Evolutionary conservation across 2,888 invertebrate genomes (phyloP).

Genomic region (Sesia bembeciformis): DNA sequence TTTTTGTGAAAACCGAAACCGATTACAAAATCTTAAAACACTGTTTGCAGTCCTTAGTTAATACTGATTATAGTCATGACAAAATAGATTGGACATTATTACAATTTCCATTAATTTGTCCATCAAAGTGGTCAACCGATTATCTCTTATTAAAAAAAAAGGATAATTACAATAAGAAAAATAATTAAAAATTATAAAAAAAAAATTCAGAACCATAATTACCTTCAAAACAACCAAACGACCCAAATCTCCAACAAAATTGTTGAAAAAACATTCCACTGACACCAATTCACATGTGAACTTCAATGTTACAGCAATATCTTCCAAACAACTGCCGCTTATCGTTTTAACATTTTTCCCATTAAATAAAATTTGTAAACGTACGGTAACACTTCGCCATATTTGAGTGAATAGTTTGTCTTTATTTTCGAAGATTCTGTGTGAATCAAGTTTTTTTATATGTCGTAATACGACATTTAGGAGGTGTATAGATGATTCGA

Average conservation of each 20-base stretch:
- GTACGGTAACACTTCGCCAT: constrained; percentile 39
- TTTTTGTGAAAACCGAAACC: too few relatives aligned
- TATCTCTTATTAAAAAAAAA: too few relatives aligned
- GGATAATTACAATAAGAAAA: too few relatives aligned
- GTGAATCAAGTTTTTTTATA: constrained; percentile 50
- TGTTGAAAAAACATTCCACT: constrained; percentile 36
- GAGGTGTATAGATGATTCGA: constrained; percentile 46
- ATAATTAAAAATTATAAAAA: neutral
- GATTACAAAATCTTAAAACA: too few relatives aligned
- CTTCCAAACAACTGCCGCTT: constrained; percentile 30
- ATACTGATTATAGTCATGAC: too few relatives aligned
- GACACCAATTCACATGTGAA: constrained; percentile 48
- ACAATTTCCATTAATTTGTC: too few relatives aligned
- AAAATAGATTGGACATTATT: too few relatives aligned
- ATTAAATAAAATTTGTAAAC: constrained; percentile 25
- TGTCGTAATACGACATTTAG: constrained; percentile 42
- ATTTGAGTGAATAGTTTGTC: constrained; percentile 42
- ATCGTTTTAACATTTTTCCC: constrained; percentile 13
- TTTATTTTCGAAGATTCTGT: constrained; percentile 41
- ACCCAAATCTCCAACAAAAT: constrained; percentile 39
- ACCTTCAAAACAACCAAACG: constrained; percentile 45
- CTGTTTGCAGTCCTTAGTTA: too few relatives aligned
- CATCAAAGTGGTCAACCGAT: too few relatives aligned
- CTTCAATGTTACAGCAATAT: constrained; percentile 37
- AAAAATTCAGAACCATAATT: constrained; percentile 3